These are phyloP conservation scores for Climacteris rufus DNA, from an alignment of 2,113 vertebrate genomes.

Conservation along the genomic window DNA sequence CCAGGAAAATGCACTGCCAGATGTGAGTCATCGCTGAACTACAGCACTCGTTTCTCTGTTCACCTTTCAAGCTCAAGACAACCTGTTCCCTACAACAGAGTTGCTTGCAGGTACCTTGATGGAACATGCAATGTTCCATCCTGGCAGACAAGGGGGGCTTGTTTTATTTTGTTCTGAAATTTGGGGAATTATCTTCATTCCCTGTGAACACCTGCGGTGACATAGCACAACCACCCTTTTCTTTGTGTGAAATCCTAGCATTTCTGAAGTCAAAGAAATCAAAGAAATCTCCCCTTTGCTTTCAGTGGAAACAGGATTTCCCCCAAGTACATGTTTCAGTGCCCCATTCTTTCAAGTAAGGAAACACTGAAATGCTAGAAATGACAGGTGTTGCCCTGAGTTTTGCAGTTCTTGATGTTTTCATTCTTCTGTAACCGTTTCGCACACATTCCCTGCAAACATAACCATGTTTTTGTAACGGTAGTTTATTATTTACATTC, in stretches of 20 bases:
- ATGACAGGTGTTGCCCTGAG: no score
- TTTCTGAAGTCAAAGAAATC: background rate
- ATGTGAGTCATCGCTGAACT: background rate
- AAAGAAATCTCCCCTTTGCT: background rate
- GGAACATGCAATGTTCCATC: background rate
- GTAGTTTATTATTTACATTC: no score
- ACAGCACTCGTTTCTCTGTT: background rate
- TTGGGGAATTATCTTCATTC: background rate
- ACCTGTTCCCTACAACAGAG: background rate
- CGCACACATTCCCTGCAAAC: no score
- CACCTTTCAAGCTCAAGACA: background rate
- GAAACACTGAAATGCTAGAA: background rate
- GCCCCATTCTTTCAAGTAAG: background rate
- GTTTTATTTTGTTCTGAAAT: background rate
- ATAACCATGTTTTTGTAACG: no score
- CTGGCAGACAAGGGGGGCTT: background rate
- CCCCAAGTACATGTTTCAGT: background rate
- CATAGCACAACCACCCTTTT: background rate
- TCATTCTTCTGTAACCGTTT: no score
- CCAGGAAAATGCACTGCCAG: background rate
- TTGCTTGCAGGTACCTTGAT: background rate
- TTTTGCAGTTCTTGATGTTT: no score
- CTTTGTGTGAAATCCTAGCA: background rate
- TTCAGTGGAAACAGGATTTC: background rate
- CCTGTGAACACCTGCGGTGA: background rate